Evolutionary conservation across 2,797 vertebrate species (phyloP).

Genomic region (Tarsius wallacei): DNA sequence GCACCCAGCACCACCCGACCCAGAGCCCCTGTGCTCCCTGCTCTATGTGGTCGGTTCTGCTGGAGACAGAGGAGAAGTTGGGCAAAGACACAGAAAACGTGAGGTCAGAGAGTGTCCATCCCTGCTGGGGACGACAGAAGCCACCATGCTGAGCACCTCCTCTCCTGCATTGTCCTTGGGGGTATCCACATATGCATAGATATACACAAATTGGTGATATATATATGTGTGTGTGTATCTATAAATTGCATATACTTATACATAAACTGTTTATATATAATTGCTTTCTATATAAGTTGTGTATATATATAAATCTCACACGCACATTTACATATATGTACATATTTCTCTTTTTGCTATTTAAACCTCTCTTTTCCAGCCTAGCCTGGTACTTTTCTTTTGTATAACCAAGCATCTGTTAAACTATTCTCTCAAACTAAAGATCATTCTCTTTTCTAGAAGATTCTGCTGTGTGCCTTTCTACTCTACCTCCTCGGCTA

Average conservation of each 20-base stretch:
- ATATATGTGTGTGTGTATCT: background rate
- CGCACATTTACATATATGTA: background rate
- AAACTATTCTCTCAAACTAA: background rate
- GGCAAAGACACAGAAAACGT: background rate
- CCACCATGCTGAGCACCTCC: background rate
- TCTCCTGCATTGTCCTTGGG: background rate
- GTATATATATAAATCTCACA: background rate
- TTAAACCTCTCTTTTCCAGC: background rate
- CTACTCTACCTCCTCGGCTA: fast-evolving
- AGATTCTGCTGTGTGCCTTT: background rate
- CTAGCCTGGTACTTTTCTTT: background rate
- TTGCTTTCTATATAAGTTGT: too few relatives aligned
- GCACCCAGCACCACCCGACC: too few relatives aligned
- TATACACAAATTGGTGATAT: background rate
- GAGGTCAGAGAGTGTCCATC: fast-evolving
- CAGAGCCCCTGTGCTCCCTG: fast-evolving
- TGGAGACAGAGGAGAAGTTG: background rate
- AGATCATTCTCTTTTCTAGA: background rate
- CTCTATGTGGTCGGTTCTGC: background rate
- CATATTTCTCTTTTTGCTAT: background rate
- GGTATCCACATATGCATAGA: background rate
- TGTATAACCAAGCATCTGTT: background rate
- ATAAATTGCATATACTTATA: background rate
- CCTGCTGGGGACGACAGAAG: background rate
- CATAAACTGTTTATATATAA: background rate